Evolutionary conservation across 2,888 invertebrate species (phyloP), one percentile per base, ranked within the genome.

Genomic region (Lordiphosa andalusiaca): DNA sequence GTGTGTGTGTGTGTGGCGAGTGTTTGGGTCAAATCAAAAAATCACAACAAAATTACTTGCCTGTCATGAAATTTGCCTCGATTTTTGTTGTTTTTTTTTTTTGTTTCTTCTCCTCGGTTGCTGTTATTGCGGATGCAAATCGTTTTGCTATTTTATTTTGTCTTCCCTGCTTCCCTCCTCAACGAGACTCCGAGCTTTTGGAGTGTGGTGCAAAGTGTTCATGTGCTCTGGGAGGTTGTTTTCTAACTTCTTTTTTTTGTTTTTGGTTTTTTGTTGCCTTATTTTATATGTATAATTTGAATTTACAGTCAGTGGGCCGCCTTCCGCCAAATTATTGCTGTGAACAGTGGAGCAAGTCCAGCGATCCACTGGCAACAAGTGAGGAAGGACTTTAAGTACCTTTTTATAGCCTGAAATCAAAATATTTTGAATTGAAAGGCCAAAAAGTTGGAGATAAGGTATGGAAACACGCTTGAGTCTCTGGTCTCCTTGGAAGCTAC

Each of bases 21-120:
- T 78, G 78, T 78, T 76, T 78, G 83, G 76, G 76, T 75, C 75
- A 73, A 78, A 78, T 83, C 82, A 75, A 76, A 83, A 83, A 80
- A 80, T 83, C 80, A 80, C 78, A 77, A 84, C 82, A 71, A 84
- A 81, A 77, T 84, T 84, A 83, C 80, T 83, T 68, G 84, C 69
- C 72, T 81, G 77, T 81, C 84, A 81, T 81, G 80, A 80, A 77
- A 77, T 77, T 81, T 81, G 80, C 73, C 74, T 72, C 67, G 69
- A 71, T 65, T 69, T n/a, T n/a, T n/a, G n/a, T n/a, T n/a, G n/a
- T n/a, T n/a, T n/a, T n/a, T n/a, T n/a, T n/a, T n/a, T 16, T 69
- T 71, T 60, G 61, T 65, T 52, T 53, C 51, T 60, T 55, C 30
- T 67, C 51, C 33, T 37, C 6, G 51, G 37, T 35, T 49, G 37